phyloP scores from a whole-genome alignment of 2,888 invertebrate genomes.

The Criorhina ranunculi region DNA sequence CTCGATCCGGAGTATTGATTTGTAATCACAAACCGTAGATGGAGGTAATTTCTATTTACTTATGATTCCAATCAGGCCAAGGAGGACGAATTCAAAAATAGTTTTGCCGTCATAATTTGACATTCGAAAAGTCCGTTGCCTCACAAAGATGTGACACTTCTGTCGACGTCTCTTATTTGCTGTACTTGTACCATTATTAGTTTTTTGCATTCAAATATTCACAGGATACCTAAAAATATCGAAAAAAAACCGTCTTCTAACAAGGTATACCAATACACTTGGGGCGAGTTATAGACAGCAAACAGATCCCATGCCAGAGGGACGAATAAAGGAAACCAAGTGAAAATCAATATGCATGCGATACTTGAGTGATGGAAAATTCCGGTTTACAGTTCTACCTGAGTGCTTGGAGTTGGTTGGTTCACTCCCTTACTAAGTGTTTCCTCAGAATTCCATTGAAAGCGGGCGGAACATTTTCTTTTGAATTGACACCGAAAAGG shows the following conservation, averaged over 20 bases:
- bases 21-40: conserved; percentile 1
- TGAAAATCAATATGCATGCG: conserved; percentile 56
- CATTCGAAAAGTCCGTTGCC: too few relatives aligned
- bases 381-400: background rate
- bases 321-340: background rate
- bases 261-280: background rate
- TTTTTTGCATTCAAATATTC: background rate
- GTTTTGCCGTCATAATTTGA: background rate
- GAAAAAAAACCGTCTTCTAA: background rate
- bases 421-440: conserved; percentile 18
- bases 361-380: conserved; percentile 51
- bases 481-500: conserved; percentile 7
- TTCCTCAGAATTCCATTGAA: conserved; percentile 14
- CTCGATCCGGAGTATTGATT: conserved; percentile 16
- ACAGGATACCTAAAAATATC: background rate
- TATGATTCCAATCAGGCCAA: background rate
- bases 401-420: background rate
- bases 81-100: background rate
- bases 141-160: too few relatives aligned
- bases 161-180: too few relatives aligned
- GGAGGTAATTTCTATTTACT: conserved; percentile 1
- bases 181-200: too few relatives aligned
- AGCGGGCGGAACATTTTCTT: background rate
- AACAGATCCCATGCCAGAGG: background rate
- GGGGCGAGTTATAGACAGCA: conserved; percentile 1